These are phyloP conservation scores for Trichopria drosophilae DNA, from an alignment of 2,888 invertebrate genomes.

Conservation along the genomic window DNA sequence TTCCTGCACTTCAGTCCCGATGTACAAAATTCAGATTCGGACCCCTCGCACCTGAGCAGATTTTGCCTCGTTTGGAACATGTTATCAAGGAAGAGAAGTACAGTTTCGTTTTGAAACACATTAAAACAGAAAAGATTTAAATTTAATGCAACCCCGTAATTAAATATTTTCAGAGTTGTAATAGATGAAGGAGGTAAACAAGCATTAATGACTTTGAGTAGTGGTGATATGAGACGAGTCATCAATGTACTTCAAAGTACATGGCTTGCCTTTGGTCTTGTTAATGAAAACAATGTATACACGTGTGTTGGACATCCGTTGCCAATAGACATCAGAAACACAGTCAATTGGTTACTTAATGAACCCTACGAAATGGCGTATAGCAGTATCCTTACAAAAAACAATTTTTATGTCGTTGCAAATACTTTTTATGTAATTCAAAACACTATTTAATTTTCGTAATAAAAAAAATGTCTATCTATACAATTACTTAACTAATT, in stretches of 20 bases:
- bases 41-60: slow-evolving; percentile 82
- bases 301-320: slow-evolving; percentile 96
- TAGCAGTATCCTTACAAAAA: slow-evolving; percentile 71
- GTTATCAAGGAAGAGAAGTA: slow-evolving; percentile 84
- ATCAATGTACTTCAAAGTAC: slow-evolving; percentile 96
- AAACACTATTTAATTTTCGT: too few species aligned
- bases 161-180: slow-evolving; percentile 58
- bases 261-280: slow-evolving; percentile 85
- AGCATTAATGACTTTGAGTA: slow-evolving; percentile 85
- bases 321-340: slow-evolving; percentile 82
- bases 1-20: slow-evolving; percentile 96
- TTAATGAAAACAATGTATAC: slow-evolving; percentile 90
- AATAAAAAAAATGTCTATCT: slow-evolving; percentile 8
- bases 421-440: background rate
- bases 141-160: slow-evolving; percentile 1
- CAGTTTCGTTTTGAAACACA: slow-evolving; percentile 37
- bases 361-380: slow-evolving; percentile 75
- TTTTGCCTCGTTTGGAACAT: slow-evolving; percentile 83
- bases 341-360: slow-evolving; percentile 84
- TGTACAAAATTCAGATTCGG: slow-evolving; percentile 97
- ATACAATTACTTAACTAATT: slow-evolving; percentile 40
- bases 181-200: slow-evolving; percentile 86
- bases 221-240: slow-evolving; percentile 97
- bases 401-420: too few species aligned
- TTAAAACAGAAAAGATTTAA: background rate